A percentile compares a stretch with the other conserved stretches of the same genome.
Conservation (phyloP, 2,113 vertebrate species). For the Indri indri region DNA sequence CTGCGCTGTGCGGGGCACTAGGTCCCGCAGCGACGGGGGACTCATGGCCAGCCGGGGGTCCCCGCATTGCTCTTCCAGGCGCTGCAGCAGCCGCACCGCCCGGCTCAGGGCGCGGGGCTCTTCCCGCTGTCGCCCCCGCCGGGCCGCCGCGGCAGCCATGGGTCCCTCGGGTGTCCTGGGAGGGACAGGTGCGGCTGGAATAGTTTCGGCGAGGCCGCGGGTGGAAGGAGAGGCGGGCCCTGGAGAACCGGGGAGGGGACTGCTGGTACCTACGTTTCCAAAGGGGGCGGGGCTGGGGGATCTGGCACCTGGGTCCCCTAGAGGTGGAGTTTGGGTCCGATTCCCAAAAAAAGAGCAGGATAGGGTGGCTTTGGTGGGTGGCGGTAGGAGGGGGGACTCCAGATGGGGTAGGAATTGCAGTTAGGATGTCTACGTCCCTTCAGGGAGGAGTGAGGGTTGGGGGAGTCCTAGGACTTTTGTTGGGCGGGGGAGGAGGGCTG, state of each 20-base stretch:
- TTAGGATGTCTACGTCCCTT: too few relatives aligned
- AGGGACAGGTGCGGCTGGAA: conserved; percentile 77
- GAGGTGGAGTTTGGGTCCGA: not conserved
- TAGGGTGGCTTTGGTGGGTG: not conserved
- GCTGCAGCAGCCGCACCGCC: conserved; percentile 81
- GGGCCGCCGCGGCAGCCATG: conserved; percentile 51
- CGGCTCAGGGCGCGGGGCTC: conserved; percentile 8
- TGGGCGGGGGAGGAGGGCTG: not conserved
- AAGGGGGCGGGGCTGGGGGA: not conserved
- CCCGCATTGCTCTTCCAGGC: conserved; percentile 81
- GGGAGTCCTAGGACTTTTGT: not conserved
- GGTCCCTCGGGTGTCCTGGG: conserved; percentile 70
- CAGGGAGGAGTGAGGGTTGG: not conserved
- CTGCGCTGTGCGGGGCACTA: conserved; percentile 80
- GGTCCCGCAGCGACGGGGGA: conserved; percentile 87
- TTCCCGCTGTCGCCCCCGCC: not conserved
- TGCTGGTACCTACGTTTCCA: fast-evolving
- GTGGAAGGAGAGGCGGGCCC: conserved; percentile 72
- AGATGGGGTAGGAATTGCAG: not conserved
- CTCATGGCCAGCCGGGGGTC: conserved; percentile 77
- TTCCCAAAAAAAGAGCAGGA: not conserved
- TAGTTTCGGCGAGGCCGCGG: conserved; percentile 81
- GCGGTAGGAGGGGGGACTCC: not conserved
- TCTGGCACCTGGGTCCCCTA: not conserved
- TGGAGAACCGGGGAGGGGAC: not conserved